A percentile compares a stretch with the other conserved stretches of the same genome.
Conservation (phyloP, 2,113 vertebrate genomes). For the Lucifuga dentata region DNA sequence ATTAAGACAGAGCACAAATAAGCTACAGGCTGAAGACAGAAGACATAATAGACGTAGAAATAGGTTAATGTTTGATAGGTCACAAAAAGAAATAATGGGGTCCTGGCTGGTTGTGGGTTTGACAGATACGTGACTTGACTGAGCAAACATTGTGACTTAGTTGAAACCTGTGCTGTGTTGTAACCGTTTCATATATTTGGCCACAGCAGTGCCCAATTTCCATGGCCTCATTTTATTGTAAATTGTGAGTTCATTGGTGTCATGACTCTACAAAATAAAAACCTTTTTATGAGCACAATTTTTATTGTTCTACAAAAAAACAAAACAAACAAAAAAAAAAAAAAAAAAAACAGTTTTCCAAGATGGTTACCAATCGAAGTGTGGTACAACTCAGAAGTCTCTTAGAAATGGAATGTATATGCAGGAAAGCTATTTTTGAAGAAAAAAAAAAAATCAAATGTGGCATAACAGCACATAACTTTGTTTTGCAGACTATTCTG, state of each 20-base stretch:
- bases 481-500: too few species aligned
- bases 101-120: not conserved
- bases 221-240: not conserved
- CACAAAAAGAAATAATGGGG: too few species aligned
- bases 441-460: not conserved
- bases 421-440: conserved; percentile 23
- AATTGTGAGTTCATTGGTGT: not conserved
- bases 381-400: not conserved
- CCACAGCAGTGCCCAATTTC: not conserved
- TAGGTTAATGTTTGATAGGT: not conserved
- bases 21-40: not conserved
- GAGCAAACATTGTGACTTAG: not conserved
- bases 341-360: too few species aligned
- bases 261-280: conserved; percentile 2
- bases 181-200: not conserved
- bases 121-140: not conserved
- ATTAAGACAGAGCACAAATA: conserved; percentile 12
- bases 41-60: conserved; percentile 2
- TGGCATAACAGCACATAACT: conserved; percentile 7
- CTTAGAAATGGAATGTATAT: not conserved
- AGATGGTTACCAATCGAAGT: not conserved
- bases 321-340: too few species aligned
- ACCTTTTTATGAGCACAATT: not conserved
- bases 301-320: too few species aligned
- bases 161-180: not conserved